Conservation (phyloP, 2,797 vertebrate species). For the Adelosebastes latens region DNA sequence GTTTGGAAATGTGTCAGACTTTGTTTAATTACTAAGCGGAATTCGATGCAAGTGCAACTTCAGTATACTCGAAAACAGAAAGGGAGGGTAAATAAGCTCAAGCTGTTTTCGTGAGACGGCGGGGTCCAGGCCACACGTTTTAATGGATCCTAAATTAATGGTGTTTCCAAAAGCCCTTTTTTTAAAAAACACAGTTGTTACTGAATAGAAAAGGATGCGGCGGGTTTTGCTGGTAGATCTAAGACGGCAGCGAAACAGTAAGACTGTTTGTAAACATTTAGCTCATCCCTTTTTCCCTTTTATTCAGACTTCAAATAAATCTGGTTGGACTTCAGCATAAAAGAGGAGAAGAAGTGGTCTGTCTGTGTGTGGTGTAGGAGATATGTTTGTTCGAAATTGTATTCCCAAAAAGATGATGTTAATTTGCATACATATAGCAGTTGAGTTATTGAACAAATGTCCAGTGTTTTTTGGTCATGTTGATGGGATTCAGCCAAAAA, state of each 20-base stretch:
- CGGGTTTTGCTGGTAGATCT: constrained; percentile 9
- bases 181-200: constrained; percentile 28
- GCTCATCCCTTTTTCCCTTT: constrained; percentile 2
- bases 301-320: constrained; percentile 31
- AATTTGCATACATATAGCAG: background rate
- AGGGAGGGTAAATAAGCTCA: constrained; percentile 4
- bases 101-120: constrained; percentile 27
- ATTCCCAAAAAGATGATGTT: background rate
- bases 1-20: constrained; percentile 30
- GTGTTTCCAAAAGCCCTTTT: constrained; percentile 1
- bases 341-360: constrained; percentile 1
- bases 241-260: constrained; percentile 1
- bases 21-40: constrained; percentile 31
- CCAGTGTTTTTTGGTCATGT: background rate
- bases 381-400: background rate
- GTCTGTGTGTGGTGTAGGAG: background rate
- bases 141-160: constrained; percentile 51
- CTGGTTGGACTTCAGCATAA: background rate
- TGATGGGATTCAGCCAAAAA: background rate
- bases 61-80: constrained; percentile 13
- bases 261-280: constrained; percentile 13
- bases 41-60: constrained; percentile 24
- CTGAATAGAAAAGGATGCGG: constrained; percentile 17
- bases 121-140: constrained; percentile 26
- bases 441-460: background rate